A percentile compares a stretch with the other conserved stretches of the same genome.
phyloP scores from a whole-genome alignment of 2,888 invertebrate genomes.

The Aleiodes testaceus region DNA sequence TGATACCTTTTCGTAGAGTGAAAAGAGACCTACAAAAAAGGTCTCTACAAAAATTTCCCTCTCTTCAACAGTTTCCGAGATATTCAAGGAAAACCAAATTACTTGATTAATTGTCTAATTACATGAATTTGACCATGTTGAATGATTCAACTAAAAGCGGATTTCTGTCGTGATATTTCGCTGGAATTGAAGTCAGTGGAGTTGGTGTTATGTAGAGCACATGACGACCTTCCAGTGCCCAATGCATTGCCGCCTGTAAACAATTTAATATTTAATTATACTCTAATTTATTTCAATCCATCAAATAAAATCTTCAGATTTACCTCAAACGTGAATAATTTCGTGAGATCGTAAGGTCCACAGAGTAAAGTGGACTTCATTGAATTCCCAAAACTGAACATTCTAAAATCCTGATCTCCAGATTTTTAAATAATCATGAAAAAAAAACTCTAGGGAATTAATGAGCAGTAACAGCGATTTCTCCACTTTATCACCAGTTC shows the following conservation, averaged over 20 bases:
- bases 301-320: not conserved
- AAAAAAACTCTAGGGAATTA: not conserved
- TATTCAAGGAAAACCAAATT: not conserved
- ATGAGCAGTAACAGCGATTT: too few relatives aligned
- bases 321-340: conserved; percentile 66
- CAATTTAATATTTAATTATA: too few relatives aligned
- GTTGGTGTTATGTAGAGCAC: conserved; percentile 64
- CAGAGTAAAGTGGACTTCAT: conserved; percentile 56
- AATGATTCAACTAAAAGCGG: conserved; percentile 59
- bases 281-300: too few relatives aligned
- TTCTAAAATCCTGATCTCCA: conserved; percentile 25
- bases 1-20: too few relatives aligned
- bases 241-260: conserved; percentile 64
- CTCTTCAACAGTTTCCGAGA: not conserved
- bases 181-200: conserved; percentile 61
- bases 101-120: conserved; percentile 43
- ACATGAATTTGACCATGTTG: conserved; percentile 68
- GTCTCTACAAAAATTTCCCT: not conserved
- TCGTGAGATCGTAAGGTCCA: conserved; percentile 58
- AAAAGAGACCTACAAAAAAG: too few relatives aligned
- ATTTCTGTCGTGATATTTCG: conserved; percentile 63
- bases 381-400: conserved; percentile 45
- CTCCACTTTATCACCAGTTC: not conserved
- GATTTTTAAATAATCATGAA: conserved; percentile 11
- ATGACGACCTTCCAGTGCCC: conserved; percentile 65